Evolutionary conservation across 2,797 vertebrate species (phyloP).

Genomic region (Glossophaga mutica): DNA sequence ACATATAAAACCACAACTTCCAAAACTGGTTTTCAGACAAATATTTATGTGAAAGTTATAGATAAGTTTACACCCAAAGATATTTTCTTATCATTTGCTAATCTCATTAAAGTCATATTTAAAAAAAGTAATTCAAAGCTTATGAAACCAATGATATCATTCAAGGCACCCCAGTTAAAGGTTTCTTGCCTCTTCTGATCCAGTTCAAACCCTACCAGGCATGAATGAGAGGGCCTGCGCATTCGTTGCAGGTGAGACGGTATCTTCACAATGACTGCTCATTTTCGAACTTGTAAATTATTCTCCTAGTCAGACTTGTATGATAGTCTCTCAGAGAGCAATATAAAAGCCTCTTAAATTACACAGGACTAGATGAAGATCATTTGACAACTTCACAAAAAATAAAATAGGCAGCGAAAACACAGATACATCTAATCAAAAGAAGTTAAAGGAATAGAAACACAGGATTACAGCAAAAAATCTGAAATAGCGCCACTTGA

Average conservation of each 20-base stretch:
- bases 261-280: conserved; percentile 57
- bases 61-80: not conserved
- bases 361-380: conserved; percentile 71
- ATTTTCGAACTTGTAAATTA: conserved; percentile 61
- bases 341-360: conserved; percentile 71
- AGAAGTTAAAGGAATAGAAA: conserved; percentile 77
- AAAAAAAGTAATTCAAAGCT: not conserved
- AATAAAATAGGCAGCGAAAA: conserved; percentile 73
- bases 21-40: conserved; percentile 18
- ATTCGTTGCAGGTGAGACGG: not conserved
- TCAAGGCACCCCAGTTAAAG: conserved; percentile 11
- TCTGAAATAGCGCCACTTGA: conserved; percentile 74
- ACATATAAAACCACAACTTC: not conserved
- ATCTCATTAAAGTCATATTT: not conserved
- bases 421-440: conserved; percentile 77
- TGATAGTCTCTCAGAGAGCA: conserved; percentile 54
- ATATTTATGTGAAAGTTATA: not conserved
- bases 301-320: conserved; percentile 31
- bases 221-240: conserved; percentile 26
- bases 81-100: not conserved
- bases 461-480: conserved; percentile 77
- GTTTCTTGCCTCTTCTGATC: conserved; percentile 7
- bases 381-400: conserved; percentile 77
- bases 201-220: conserved; percentile 42
- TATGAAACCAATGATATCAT: not conserved